Percentiles rank a stretch among this genome's conserved stretches.
Conservation (phyloP, 2,888 invertebrate genomes). For the Andrena marginata region DNA sequence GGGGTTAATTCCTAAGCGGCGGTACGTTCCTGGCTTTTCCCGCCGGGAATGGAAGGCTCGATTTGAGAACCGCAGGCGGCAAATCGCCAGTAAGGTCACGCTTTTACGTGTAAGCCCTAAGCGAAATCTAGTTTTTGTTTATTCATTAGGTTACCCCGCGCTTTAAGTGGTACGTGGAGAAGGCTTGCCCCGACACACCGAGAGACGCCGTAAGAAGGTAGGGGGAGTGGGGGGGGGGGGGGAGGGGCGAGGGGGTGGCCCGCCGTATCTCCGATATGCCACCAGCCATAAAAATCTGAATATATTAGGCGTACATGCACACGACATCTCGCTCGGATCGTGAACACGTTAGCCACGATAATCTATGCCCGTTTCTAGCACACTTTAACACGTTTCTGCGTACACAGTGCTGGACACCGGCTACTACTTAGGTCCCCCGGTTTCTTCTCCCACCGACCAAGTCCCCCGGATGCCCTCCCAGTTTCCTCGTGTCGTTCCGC, state of each 20-base stretch:
- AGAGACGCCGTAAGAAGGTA: conserved; percentile 15
- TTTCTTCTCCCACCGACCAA: conserved; percentile 18
- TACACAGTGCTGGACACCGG: conserved; percentile 35
- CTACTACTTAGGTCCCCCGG: conserved; percentile 7
- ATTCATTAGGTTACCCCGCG: conserved; percentile 82
- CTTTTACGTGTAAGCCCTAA: conserved; percentile 82
- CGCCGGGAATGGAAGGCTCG: conserved; percentile 47
- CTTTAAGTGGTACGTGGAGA: conserved; percentile 79
- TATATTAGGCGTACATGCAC: conserved; percentile 83
- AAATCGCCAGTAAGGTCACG: conserved; percentile 83
- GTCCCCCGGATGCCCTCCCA: too few species aligned
- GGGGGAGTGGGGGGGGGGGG: conserved; percentile 6
- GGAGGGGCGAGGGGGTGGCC: conserved; percentile 45
- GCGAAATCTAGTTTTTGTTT: conserved; percentile 84
- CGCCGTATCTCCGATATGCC: conserved; percentile 83
- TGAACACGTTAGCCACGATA: conserved; percentile 80
- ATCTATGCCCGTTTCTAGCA: conserved; percentile 75
- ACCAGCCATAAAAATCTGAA: conserved; percentile 84
- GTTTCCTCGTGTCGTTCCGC: not conserved
- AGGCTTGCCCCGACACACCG: conserved; percentile 58
- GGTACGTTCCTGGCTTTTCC: not conserved
- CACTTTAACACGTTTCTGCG: conserved; percentile 73
- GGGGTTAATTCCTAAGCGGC: conserved; percentile 14
- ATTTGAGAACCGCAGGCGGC: conserved; percentile 77
- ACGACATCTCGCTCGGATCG: conserved; percentile 82